Conservation (phyloP, 2,888 invertebrate species). For the Copidosoma aretas region DNA sequence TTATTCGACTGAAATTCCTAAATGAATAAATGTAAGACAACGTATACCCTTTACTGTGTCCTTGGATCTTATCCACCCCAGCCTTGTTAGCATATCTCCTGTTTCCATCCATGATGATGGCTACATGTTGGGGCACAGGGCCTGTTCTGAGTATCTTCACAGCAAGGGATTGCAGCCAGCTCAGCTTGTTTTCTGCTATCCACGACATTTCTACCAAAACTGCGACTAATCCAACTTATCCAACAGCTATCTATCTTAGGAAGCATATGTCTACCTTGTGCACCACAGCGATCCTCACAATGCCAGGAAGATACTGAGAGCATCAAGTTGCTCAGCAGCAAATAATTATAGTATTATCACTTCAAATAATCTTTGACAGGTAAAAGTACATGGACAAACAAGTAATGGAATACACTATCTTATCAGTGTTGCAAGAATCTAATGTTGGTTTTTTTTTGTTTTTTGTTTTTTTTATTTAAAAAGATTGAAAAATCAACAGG, state of each 20-base stretch:
- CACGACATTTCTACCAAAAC: constrained; percentile 68
- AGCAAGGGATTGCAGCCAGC: constrained; percentile 78
- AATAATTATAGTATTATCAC: neutral
- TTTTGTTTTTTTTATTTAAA: no score
- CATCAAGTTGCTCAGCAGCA: neutral
- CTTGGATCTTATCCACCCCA: constrained; percentile 76
- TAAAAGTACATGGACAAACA: no score
- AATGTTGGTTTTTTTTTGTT: no score
- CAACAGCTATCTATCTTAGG: neutral
- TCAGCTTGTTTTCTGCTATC: constrained; percentile 78
- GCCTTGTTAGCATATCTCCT: constrained; percentile 87
- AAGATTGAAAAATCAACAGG: no score
- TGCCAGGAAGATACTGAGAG: no score
- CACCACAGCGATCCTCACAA: no score
- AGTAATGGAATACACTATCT: neutral
- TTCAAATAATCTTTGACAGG: no score
- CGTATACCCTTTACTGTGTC: constrained; percentile 79
- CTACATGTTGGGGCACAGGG: constrained; percentile 87
- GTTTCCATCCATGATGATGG: constrained; percentile 99
- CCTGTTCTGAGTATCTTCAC: constrained; percentile 80
- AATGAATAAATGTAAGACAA: neutral
- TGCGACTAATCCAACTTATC: neutral
- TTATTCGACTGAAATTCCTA: neutral
- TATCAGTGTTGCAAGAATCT: neutral
- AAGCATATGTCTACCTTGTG: neutral